Base-by-base conservation (phyloP, 2,888 invertebrate species). In the Nomada lathburiana region DNA sequence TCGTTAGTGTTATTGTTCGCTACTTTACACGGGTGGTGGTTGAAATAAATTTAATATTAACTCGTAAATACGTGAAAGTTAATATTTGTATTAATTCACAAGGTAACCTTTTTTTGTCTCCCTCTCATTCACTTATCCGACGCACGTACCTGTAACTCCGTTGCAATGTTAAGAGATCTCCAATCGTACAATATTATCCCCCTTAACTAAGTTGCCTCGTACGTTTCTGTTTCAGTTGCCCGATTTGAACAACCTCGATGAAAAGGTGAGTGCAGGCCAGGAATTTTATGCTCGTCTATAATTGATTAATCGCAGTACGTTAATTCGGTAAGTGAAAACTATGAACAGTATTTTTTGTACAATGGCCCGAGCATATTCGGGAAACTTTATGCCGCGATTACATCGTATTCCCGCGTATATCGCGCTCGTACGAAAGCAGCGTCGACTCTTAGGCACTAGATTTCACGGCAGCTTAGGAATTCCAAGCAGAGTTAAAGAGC, bases 161-260 rank as follows among this genome's bases (percentile, higher is more conserved):
- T 59, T 1, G 29, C 13, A 23, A 20, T 10, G 2, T 29, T 16
- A 1, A 13, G 26, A 57, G 16, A n/a, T 59, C 42, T 9, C 10
- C 13, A 26, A 23, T 44, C 13, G 16, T 9, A 2, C 2, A 2
- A 18, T 5, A 47, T 52, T 42, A 42, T n/a, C 23, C 20, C 18
- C 1, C 23, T 18, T 44, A 23, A 9, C 20, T 63, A 82, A 71
- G 18, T 4, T 2, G 4, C n/a, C 5, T 52, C 26, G 1, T 47
- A 47, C 10, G 9, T 80, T 81, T 82, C 11, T 83, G 81, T 86
- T 88, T 57, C 91, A 93, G 93, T 86, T 93, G 82, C 93, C 93
- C 74, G 92, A 93, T 81, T 77, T 93, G 76, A 90, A 91, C 86
- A 92, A 88, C 69, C 92, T 93, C 88, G 92, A 93, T 83, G 93